phyloP scores from a whole-genome alignment of 2,797 vertebrate species.

The Orientallactaga sibirica region DNA sequence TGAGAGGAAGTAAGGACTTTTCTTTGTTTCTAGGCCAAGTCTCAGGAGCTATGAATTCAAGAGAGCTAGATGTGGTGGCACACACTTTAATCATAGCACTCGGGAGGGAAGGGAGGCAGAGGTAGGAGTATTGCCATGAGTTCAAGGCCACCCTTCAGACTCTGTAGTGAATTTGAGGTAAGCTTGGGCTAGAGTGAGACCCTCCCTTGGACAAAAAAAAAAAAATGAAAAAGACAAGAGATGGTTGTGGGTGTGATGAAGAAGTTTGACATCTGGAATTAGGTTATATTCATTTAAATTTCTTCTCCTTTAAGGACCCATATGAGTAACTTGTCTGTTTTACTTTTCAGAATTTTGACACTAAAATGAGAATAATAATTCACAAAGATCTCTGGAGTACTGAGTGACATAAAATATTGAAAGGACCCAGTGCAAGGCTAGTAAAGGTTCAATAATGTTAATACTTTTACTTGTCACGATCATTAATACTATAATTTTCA shows the following conservation, averaged over 20 bases:
- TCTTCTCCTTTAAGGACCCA: not conserved
- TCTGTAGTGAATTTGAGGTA: too few relatives aligned
- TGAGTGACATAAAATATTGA: slow-evolving; percentile 37
- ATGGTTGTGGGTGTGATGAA: not conserved
- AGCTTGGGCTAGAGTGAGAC: too few relatives aligned
- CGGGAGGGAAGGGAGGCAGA: too few relatives aligned
- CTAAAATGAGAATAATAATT: slow-evolving; percentile 47
- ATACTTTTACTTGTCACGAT: slow-evolving; percentile 58
- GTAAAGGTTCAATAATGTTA: not conserved
- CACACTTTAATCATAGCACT: too few relatives aligned
- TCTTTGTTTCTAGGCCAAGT: not conserved
- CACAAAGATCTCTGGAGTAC: not conserved
- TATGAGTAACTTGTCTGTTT: not conserved
- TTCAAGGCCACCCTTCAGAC: too few relatives aligned
- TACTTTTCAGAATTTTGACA: not conserved
- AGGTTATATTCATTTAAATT: slow-evolving; percentile 35
- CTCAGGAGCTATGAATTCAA: not conserved
- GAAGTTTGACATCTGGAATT: not conserved
- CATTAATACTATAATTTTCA: slow-evolving; percentile 15
- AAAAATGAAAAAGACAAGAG: not conserved
- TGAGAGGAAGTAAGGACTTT: not conserved
- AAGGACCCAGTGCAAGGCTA: not conserved
- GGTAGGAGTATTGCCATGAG: too few relatives aligned
- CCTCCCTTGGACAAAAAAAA: too few relatives aligned
- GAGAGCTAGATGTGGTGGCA: too few relatives aligned